Percentiles rank a stretch among this genome's conserved stretches.
These are phyloP conservation scores for Trogon melanurus DNA, from an alignment of 2,113 vertebrate species.

Conservation along the genomic window DNA sequence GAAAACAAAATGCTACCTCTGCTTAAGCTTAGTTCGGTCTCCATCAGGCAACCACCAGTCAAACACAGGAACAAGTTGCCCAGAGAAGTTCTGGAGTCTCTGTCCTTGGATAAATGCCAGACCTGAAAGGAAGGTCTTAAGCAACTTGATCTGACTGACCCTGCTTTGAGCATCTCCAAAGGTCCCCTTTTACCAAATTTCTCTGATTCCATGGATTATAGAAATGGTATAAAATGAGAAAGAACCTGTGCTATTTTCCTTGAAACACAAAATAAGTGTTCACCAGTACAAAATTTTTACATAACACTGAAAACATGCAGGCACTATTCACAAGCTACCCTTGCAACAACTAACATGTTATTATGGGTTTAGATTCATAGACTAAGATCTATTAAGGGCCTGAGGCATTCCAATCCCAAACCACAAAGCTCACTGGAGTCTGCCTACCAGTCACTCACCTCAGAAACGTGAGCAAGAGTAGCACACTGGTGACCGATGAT, in stretches of 20 bases:
- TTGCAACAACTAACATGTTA: not conserved
- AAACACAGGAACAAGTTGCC: not conserved
- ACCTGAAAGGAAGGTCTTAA: not conserved
- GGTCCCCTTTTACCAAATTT: not conserved
- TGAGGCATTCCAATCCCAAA: not conserved
- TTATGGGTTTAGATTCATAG: not conserved
- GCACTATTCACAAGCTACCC: not conserved
- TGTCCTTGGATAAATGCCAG: not conserved
- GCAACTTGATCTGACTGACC: not conserved
- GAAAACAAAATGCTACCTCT: not conserved
- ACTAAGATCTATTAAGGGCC: not conserved
- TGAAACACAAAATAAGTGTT: not conserved
- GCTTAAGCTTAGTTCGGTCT: not conserved
- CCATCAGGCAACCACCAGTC: not conserved
- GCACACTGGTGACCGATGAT: not conserved
- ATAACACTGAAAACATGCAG: not conserved
- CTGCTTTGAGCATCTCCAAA: not conserved
- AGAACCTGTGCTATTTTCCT: not conserved
- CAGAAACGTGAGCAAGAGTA: not conserved
- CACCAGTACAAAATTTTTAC: not conserved
- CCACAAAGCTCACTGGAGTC: not conserved
- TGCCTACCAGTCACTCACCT: not conserved
- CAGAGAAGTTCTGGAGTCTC: not conserved
- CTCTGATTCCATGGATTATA: not conserved
- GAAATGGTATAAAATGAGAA: not conserved